Percentiles rank a stretch among this genome's conserved stretches.
Conservation (phyloP, 2,113 vertebrate genomes). For the Nerophis ophidion region DNA sequence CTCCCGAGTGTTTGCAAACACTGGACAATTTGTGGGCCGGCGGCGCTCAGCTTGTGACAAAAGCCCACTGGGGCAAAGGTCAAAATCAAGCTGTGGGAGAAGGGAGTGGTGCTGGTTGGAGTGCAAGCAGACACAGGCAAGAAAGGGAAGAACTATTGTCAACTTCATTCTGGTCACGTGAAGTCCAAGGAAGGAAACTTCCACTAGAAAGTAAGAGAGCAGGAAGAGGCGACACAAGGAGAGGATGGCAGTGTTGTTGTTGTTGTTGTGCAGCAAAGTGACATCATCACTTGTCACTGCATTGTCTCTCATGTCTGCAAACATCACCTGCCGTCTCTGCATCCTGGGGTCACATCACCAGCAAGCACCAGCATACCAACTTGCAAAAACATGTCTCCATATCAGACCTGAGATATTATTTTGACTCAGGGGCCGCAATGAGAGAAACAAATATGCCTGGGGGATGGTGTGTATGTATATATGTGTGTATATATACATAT, state of each 20-base stretch:
- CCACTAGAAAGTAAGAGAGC: background rate
- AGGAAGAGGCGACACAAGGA: background rate
- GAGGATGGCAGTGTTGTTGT: too few relatives aligned
- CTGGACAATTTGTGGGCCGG: slow-evolving; percentile 14
- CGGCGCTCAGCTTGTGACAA: slow-evolving; percentile 25
- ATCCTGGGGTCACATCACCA: too few relatives aligned
- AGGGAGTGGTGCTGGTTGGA: background rate
- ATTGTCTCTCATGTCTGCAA: slow-evolving; percentile 42
- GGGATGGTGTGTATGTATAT: too few relatives aligned
- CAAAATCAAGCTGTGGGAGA: slow-evolving; percentile 31
- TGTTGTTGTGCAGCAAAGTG: slow-evolving; percentile 49
- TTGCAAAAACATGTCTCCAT: too few relatives aligned
- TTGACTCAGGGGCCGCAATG: too few relatives aligned
- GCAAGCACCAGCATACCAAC: too few relatives aligned
- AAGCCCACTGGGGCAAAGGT: slow-evolving; percentile 54
- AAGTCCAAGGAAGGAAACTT: background rate
- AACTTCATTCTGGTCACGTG: background rate
- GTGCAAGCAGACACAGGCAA: background rate
- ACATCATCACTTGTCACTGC: slow-evolving; percentile 51
- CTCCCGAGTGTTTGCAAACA: slow-evolving; percentile 29
- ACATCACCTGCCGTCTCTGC: slow-evolving; percentile 1
- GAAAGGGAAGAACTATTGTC: background rate
- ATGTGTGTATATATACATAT: too few relatives aligned
- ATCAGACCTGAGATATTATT: too few relatives aligned
- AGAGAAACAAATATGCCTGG: too few relatives aligned